Evolutionary conservation across 2,888 invertebrate species (phyloP).

Genomic region (Caenorhabditis sinica): DNA sequence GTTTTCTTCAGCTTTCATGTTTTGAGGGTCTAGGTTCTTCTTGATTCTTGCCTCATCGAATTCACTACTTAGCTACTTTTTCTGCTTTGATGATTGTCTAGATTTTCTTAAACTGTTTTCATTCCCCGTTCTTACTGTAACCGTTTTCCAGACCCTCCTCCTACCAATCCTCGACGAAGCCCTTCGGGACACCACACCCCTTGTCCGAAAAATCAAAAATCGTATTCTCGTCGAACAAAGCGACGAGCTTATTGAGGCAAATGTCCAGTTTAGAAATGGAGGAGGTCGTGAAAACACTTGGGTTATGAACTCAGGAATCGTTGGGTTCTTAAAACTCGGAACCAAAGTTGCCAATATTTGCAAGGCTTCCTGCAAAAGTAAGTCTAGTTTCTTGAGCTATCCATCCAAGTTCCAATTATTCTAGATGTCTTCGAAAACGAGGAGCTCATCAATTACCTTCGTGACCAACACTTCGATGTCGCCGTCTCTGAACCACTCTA

Average conservation of each 20-base stretch:
- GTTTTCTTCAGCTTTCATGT: neutral
- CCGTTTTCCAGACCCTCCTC: slow-evolving; percentile 58
- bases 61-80: too few species aligned
- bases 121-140: neutral
- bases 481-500: slow-evolving; percentile 72
- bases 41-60: too few species aligned
- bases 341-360: slow-evolving; percentile 49
- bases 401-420: too few species aligned
- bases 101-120: too few species aligned
- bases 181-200: slow-evolving; percentile 53
- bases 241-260: slow-evolving; percentile 45
- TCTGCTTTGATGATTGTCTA: too few species aligned
- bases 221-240: slow-evolving; percentile 48
- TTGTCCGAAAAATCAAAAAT: slow-evolving; percentile 51
- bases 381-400: neutral
- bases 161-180: slow-evolving; percentile 52
- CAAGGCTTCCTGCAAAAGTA: slow-evolving; percentile 58
- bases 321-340: slow-evolving; percentile 58
- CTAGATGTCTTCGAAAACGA: slow-evolving; percentile 65
- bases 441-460: slow-evolving; percentile 65
- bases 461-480: slow-evolving; percentile 71
- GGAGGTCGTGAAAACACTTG: slow-evolving; percentile 53
- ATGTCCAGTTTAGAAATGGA: slow-evolving; percentile 31
- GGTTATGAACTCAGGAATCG: slow-evolving; percentile 53
- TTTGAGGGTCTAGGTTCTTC: neutral